Base-by-base conservation (phyloP, 2,797 vertebrate genomes). In the Staurois parvus region DNA sequence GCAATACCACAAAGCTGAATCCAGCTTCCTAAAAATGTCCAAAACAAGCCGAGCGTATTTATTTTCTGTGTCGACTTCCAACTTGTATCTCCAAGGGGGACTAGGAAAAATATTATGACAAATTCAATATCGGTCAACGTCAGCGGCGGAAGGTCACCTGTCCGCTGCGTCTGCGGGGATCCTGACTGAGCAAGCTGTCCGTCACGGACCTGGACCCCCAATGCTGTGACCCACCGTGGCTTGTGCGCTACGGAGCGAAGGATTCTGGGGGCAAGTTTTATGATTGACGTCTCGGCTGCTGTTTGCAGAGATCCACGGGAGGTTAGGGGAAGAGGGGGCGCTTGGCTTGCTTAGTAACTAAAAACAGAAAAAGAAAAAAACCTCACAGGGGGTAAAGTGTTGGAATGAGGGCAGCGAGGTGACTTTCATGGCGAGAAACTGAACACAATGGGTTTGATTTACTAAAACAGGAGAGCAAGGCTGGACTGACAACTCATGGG, bases 51-150 rank as follows among this genome's bases (percentile, higher is more conserved):
- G 37, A 72, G 29, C 19, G n/a, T 48, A 37, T 78, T 78, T 78
- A 42, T 17, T 52, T 64, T 34, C n/a, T 67, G 26, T 29, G 19
- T 11, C 17, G 2, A n/a, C 30, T 30, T 10, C 40, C 40, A 32
- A 17, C 70, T 30, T 2, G 4, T 45, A 11, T 21, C 42, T 69
- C 26, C 29, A 26, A 28, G 13, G 77, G 68, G 42, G 11, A 26
- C 40, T 21, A 19, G 17, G 59, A 67, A 66, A 37, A 78, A 78
- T 78, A 78, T 78, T 78, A 78, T 78, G 13, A 42, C 59, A 66
- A 66, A 78, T 42, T 29, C 62, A 66, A 42, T 78, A 66, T 67
- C 66, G 34, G 34, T 78, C 21, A 8, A 26, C 13, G 8, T 10
- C n/a, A 45, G 13, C 17, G 48, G 30, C 21, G 17, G 34, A 26